Base-by-base conservation (phyloP, 2,888 invertebrate genomes). In the Nomada goodeniana region DNA sequence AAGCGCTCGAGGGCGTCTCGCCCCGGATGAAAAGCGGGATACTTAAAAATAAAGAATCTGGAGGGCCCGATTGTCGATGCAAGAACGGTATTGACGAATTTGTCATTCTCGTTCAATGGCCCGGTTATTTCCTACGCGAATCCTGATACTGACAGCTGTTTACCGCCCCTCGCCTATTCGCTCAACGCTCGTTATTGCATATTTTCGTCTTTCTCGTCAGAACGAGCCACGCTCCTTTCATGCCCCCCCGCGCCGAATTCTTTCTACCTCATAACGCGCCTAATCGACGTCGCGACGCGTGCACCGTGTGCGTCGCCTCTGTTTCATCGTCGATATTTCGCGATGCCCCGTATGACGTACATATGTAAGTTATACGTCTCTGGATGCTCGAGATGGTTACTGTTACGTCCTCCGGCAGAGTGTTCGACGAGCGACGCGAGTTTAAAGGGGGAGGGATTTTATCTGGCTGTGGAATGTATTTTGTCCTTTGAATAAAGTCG, bases 21-120 rank as follows among this genome's bases (percentile, higher is more conserved):
- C 50, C 20, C 15, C 63, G 80, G 65, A 69, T 69, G 80, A 69
- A 81, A 80, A 80, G 74, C 81, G 64, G 74, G 50, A 74, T 73
- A 74, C 80, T 82, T 80, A 75, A 82, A 82, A 82, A 75, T 82
- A 80, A 82, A 80, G 80, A 80, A 82, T 82, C 75, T 70, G 15
- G 68, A 59, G 74, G 11, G 29, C 53, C n/a, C 81, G 80, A 70
- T 82, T 80, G 81, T 80, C 80, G 79, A 79, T 47, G 68, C 68
- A 80, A 79, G 80, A 81, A 79, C 73, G 74, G 74, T 79, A 80
- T 80, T 75, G 81, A 80, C 70, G 80, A 81, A 81, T 81, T 81
- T 81, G 80, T 80, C 81, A 75, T 59, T 80, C 74, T 18, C 80
- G 75, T 81, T 74, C 63, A 81, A 80, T 75, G 64, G 69, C 70